Conservation (phyloP, 2,797 vertebrate genomes). For the Argentina silus region DNA sequence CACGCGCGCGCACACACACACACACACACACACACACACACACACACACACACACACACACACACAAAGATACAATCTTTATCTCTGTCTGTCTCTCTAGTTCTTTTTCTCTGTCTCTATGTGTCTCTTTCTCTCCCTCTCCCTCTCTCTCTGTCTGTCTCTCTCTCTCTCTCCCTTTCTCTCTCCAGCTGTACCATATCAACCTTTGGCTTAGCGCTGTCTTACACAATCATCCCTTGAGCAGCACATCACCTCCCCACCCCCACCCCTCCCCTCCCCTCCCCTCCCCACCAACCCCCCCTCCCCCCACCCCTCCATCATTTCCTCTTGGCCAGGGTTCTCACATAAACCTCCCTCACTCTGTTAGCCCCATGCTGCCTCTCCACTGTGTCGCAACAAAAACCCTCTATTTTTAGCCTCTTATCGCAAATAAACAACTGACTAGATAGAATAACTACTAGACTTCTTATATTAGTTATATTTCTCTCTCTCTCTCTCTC, state of each 20-base stretch:
- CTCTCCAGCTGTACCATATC: conserved; percentile 78
- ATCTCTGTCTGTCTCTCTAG: conserved; percentile 17
- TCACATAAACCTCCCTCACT: conserved; percentile 42
- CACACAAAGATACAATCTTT: no score
- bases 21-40: no score
- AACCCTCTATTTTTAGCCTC: no score
- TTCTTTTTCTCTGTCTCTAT: conserved; percentile 31
- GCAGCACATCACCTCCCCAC: conserved; percentile 40
- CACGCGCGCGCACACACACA: no score
- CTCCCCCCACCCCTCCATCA: conserved; percentile 27
- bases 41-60: no score
- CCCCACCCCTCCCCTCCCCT: conserved; percentile 9
- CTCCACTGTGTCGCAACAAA: no score
- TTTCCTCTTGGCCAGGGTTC: conserved; percentile 61
- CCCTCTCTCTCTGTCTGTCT: not conserved
- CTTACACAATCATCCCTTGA: conserved; percentile 59
- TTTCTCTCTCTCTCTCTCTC: no score
- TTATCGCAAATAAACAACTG: no score
- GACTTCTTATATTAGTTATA: no score
- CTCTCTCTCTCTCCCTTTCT: conserved; percentile 25
- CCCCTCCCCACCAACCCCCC: conserved; percentile 32
- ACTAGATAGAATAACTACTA: no score
- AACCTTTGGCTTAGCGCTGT: conserved; percentile 59
- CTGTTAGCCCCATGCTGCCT: conserved; percentile 44
- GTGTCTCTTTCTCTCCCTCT: conserved; percentile 5